phyloP scores from a whole-genome alignment of 2,113 vertebrate species.

The Alosa alosa region DNA sequence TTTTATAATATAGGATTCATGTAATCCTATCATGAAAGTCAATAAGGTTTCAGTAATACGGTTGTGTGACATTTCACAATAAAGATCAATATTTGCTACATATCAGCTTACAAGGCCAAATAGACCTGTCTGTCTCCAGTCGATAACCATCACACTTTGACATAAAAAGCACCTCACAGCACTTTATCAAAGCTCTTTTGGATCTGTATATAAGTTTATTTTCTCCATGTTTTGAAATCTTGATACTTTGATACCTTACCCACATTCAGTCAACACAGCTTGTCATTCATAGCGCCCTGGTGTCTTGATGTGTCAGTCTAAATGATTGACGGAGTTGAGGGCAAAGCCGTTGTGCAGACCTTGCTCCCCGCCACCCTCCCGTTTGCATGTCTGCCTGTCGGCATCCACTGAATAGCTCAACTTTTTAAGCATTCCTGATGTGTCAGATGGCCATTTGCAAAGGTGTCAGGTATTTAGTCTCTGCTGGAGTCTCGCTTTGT shows the following conservation, averaged over 20 bases:
- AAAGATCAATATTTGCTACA: neutral
- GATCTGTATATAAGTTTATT: too few species aligned
- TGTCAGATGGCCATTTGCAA: slow-evolving; percentile 11
- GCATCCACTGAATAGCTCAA: neutral
- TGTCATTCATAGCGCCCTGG: neutral
- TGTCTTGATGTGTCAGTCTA: neutral
- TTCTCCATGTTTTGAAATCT: neutral
- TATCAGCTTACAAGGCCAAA: neutral
- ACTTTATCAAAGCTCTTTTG: neutral
- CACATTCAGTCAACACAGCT: neutral
- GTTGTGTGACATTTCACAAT: neutral
- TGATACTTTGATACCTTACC: neutral
- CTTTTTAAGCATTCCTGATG: neutral
- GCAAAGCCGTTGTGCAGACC: neutral
- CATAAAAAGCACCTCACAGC: neutral
- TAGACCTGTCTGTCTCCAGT: neutral
- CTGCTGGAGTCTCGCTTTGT: neutral
- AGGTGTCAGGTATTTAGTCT: slow-evolving; percentile 10
- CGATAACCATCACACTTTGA: neutral
- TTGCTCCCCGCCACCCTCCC: neutral
- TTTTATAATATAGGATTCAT: neutral
- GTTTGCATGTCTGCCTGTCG: neutral
- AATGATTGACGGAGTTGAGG: neutral
- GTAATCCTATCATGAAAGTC: neutral
- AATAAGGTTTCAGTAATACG: neutral